Evolutionary conservation across 2,113 vertebrate genomes (phyloP).

Genomic region (Vulpes ferrilata): DNA sequence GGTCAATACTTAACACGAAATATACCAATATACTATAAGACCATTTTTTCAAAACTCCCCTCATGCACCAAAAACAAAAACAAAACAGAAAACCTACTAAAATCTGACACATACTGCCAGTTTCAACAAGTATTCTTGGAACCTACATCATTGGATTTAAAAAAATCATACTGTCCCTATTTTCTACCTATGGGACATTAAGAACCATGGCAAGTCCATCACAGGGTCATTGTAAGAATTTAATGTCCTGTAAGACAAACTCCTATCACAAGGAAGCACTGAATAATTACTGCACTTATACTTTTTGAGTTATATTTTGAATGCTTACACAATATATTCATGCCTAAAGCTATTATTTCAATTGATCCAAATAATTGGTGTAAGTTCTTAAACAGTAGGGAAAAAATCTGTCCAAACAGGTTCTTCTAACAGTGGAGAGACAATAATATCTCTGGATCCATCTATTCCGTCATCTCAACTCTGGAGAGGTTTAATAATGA

Average conservation of each 20-base stretch:
- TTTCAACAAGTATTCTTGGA: background rate
- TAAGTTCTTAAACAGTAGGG: background rate
- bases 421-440: background rate
- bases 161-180: background rate
- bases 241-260: background rate
- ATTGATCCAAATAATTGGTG: background rate
- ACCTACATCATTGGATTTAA: background rate
- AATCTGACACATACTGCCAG: background rate
- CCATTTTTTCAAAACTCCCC: background rate
- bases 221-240: background rate
- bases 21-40: background rate
- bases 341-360: conserved; percentile 18
- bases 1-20: background rate
- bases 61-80: background rate
- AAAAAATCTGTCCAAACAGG: background rate
- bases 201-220: background rate
- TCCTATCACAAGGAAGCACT: background rate
- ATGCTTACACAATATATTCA: background rate
- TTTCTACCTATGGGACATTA: background rate
- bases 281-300: background rate
- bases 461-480: background rate
- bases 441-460: background rate
- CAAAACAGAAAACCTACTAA: background rate
- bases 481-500: background rate
- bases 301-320: background rate